Percentiles rank a stretch among this genome's conserved stretches.
Evolutionary conservation across 1,140 invertebrate species (phyloP).

Genomic region (Leptestheria dahalacensis): DNA sequence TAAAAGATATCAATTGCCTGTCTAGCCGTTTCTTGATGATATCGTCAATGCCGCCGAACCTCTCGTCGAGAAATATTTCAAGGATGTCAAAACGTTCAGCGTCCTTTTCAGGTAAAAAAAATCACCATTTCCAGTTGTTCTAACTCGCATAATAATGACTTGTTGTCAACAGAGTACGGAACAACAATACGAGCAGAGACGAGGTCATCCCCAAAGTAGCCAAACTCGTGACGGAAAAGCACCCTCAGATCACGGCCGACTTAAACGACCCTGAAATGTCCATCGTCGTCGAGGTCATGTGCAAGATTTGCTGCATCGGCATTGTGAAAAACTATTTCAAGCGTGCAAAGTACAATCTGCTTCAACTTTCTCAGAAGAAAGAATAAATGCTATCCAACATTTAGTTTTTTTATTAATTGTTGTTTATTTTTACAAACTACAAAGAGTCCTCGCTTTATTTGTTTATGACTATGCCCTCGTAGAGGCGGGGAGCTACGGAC

Average conservation of each 20-base stretch:
- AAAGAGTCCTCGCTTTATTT: too few species aligned
- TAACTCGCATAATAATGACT: background rate
- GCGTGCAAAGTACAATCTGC: slow-evolving; percentile 52
- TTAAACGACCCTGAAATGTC: slow-evolving; percentile 57
- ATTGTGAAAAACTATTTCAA: slow-evolving; percentile 47
- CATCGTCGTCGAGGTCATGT: slow-evolving; percentile 61
- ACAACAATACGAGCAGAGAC: slow-evolving; percentile 49
- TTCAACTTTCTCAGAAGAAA: slow-evolving; percentile 27
- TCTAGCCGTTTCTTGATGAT: slow-evolving; percentile 46
- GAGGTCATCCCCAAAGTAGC: slow-evolving; percentile 53
- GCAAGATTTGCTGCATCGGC: slow-evolving; percentile 43
- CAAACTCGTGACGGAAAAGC: slow-evolving; percentile 44
- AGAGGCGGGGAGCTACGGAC: slow-evolving; percentile 8
- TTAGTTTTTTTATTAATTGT: background rate
- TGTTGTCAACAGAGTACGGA: slow-evolving; percentile 38
- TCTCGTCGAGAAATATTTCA: slow-evolving; percentile 57
- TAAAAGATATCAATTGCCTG: slow-evolving; percentile 5
- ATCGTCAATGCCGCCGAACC: slow-evolving; percentile 46
- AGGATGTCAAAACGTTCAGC: slow-evolving; percentile 51
- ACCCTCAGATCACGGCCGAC: slow-evolving; percentile 53
- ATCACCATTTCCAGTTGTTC: background rate
- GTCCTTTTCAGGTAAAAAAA: slow-evolving; percentile 51
- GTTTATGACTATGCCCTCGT: background rate
- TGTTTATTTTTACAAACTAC: slow-evolving; percentile 1
- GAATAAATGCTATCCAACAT: slow-evolving; percentile 12